Conservation (phyloP, 2,888 invertebrate species). For the Opisthograptis luteolata region DNA sequence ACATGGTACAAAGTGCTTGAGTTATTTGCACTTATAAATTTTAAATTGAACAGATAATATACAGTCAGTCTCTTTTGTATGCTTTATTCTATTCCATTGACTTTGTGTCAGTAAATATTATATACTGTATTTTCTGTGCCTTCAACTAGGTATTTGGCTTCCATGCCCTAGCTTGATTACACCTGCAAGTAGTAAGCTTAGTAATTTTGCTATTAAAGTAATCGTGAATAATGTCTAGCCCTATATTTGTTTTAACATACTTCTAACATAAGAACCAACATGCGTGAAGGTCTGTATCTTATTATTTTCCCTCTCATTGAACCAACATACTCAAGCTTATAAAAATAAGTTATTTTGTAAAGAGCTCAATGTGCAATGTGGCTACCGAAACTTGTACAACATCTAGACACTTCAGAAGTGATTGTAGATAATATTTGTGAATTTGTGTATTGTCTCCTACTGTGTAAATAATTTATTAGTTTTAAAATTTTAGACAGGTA, state of each 20-base stretch:
- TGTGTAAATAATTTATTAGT: slow-evolving; percentile 68
- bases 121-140: slow-evolving; percentile 72
- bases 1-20: neutral
- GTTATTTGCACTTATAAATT: slow-evolving; percentile 4
- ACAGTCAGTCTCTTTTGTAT: slow-evolving; percentile 13
- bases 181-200: slow-evolving; percentile 52
- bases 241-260: neutral
- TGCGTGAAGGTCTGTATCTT: neutral
- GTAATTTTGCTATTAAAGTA: slow-evolving; percentile 25
- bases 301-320: slow-evolving; percentile 3
- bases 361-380: slow-evolving; percentile 69
- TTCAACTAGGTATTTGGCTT: slow-evolving; percentile 71
- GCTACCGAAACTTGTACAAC: slow-evolving; percentile 47
- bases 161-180: slow-evolving; percentile 46
- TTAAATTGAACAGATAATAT: slow-evolving; percentile 13
- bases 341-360: slow-evolving; percentile 54
- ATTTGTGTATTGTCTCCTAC: slow-evolving; percentile 55
- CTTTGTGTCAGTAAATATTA: slow-evolving; percentile 65
- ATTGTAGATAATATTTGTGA: slow-evolving; percentile 65
- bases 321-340: slow-evolving; percentile 65
- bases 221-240: neutral
- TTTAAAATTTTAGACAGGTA: slow-evolving; percentile 58
- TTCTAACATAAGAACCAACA: slow-evolving; percentile 2
- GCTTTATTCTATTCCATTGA: slow-evolving; percentile 50
- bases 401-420: slow-evolving; percentile 64